Evolutionary conservation across 2,113 vertebrate species (phyloP).

Genomic region (Phrynosoma platyrhinos): DNA sequence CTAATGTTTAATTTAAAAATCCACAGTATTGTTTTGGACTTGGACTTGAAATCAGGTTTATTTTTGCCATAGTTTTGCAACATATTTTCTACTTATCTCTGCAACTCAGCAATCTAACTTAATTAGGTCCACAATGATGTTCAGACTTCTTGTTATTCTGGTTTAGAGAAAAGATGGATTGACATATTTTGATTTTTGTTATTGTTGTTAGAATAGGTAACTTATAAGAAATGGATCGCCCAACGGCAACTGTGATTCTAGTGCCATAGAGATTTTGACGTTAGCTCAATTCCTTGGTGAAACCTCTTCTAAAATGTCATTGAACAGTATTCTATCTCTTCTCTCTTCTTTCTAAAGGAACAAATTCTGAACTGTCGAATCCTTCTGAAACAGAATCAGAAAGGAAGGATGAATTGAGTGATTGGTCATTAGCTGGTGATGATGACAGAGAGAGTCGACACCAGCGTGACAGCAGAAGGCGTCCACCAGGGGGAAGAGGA

Average conservation of each 20-base stretch:
- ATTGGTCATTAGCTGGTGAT: conserved; percentile 95
- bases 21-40: not conserved
- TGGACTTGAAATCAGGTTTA: not conserved
- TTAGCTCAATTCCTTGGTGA: not conserved
- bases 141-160: not conserved
- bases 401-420: conserved; percentile 94
- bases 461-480: conserved; percentile 89
- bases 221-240: too few relatives aligned
- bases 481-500: conserved; percentile 85
- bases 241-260: not conserved
- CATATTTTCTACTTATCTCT: not conserved
- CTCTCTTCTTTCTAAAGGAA: conserved; percentile 81
- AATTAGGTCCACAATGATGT: not conserved
- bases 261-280: not conserved
- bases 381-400: conserved; percentile 98
- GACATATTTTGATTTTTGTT: too few relatives aligned
- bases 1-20: not conserved
- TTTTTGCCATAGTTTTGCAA: not conserved
- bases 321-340: not conserved
- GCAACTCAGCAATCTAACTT: not conserved
- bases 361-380: conserved; percentile 96
- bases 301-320: not conserved
- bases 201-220: too few relatives aligned
- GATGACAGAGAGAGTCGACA: conserved; percentile 87
- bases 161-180: not conserved